Evolutionary conservation across 2,113 vertebrate species (phyloP).

Genomic region (Emydura subglobosa): DNA sequence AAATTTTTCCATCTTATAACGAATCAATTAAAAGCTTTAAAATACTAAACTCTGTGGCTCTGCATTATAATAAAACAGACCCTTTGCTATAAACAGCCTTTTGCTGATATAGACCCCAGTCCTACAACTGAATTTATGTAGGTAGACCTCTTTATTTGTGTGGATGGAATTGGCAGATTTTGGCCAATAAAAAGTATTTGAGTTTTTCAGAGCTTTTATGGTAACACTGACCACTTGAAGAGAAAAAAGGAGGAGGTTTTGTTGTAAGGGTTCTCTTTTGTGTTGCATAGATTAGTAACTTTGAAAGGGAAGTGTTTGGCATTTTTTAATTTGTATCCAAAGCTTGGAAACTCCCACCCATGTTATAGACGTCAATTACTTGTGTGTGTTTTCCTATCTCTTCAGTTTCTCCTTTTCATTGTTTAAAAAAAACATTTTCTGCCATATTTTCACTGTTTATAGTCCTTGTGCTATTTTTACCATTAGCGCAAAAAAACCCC

Average conservation of each 20-base stretch:
- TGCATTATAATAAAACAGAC: background rate
- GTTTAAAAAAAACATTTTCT: constrained; percentile 25
- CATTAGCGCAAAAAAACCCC: constrained; percentile 58
- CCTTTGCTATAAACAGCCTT: background rate
- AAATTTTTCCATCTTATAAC: background rate
- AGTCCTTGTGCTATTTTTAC: constrained; percentile 36
- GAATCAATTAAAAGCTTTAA: background rate
- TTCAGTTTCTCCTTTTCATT: constrained; percentile 31
- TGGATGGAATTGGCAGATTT: background rate
- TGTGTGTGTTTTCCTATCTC: constrained; percentile 14
- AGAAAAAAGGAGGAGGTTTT: fast-evolving
- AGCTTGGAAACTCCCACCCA: constrained; percentile 25
- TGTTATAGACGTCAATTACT: constrained; percentile 42
- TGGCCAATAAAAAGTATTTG: background rate
- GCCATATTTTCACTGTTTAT: constrained; percentile 31
- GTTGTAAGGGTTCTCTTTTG: background rate
- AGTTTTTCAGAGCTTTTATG: background rate
- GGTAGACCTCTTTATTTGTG: background rate
- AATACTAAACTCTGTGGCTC: background rate
- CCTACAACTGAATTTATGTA: fast-evolving
- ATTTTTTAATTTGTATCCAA: background rate
- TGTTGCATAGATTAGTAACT: background rate
- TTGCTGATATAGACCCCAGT: background rate
- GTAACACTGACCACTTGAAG: background rate
- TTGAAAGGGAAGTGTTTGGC: constrained; percentile 37